Conservation (phyloP, 2,113 vertebrate species). For the Prunella fulvescens region DNA sequence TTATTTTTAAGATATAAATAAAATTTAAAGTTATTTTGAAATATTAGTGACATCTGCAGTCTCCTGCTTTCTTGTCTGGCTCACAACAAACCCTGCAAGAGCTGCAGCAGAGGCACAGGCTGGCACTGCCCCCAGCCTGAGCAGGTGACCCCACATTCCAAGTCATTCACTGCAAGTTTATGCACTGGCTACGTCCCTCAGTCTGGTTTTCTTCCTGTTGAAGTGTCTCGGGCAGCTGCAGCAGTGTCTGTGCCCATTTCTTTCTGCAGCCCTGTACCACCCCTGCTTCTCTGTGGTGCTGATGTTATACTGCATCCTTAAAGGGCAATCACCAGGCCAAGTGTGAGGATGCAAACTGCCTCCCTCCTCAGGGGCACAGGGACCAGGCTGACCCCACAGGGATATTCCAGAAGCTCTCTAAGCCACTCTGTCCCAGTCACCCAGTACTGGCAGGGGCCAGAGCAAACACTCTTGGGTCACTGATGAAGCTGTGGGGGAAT, state of each 20-base stretch:
- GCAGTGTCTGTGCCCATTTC: neutral
- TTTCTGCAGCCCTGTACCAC: neutral
- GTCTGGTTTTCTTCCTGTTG: neutral
- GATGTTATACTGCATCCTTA: neutral
- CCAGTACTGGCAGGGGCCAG: neutral
- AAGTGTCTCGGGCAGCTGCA: neutral
- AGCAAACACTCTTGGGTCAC: neutral
- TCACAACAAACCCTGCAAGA: neutral
- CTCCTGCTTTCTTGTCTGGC: neutral
- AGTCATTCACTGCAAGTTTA: neutral
- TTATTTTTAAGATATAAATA: constrained; percentile 58
- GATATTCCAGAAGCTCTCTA: neutral
- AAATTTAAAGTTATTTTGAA: constrained; percentile 33
- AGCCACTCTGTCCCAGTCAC: neutral
- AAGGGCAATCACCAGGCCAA: neutral
- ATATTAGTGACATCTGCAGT: neutral
- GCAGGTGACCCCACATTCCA: neutral
- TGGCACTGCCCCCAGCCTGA: accelerated
- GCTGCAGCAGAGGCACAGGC: neutral
- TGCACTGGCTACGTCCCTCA: neutral
- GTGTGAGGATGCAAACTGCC: neutral
- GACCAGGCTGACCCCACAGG: neutral
- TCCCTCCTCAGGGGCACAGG: accelerated
- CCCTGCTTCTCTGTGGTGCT: neutral
- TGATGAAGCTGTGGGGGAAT: neutral